phyloP scores from a whole-genome alignment of 2,888 invertebrate genomes.

The Pomacea canaliculata region DNA sequence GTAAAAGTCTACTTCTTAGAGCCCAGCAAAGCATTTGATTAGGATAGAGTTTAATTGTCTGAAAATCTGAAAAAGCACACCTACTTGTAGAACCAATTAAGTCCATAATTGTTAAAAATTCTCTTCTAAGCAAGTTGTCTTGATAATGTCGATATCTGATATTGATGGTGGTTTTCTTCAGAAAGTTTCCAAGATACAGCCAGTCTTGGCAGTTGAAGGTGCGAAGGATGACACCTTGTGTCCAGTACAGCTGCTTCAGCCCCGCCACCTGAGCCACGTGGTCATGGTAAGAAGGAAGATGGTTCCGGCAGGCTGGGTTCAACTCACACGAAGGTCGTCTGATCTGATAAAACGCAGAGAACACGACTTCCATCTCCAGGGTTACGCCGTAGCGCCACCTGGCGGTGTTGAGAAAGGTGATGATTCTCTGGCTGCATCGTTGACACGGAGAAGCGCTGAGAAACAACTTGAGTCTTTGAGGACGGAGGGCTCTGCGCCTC shows the following conservation, averaged over 20 bases:
- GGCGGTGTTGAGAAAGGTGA: neutral
- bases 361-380: neutral
- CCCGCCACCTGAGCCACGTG: neutral
- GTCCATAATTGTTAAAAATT: too few relatives aligned
- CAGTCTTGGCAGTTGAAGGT: neutral
- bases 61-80: too few relatives aligned
- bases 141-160: neutral
- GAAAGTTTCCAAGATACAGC: neutral
- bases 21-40: too few relatives aligned
- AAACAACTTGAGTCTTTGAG: neutral
- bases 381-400: neutral
- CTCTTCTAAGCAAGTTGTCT: too few relatives aligned
- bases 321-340: neutral
- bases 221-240: neutral
- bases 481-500: neutral
- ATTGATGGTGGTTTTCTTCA: neutral
- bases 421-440: neutral
- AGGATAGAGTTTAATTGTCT: too few relatives aligned
- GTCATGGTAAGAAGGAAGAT: neutral
- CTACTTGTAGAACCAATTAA: too few relatives aligned
- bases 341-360: neutral
- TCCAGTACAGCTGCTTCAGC: neutral
- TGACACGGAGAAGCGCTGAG: neutral
- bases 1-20: too few relatives aligned
- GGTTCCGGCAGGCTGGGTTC: neutral